Conservation (phyloP, 2,888 invertebrate species). For the Tetranychus piercei region DNA sequence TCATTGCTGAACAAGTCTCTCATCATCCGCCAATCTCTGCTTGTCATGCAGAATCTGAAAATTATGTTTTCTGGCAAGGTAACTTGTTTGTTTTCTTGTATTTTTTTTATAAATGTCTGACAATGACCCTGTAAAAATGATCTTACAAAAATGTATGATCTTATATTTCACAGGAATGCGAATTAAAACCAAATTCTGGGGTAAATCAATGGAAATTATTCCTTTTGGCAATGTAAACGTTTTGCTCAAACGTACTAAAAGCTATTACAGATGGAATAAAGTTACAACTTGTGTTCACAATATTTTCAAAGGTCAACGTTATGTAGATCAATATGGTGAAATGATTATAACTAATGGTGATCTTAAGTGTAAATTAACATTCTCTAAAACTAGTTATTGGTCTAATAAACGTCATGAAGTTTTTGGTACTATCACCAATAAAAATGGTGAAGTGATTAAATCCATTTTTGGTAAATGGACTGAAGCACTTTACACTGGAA, state of each 20-base stretch:
- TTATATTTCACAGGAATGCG: background rate
- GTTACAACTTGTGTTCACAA: slow-evolving; percentile 71
- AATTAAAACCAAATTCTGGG: slow-evolving; percentile 70
- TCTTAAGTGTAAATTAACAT: slow-evolving; percentile 33
- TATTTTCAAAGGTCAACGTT: slow-evolving; percentile 58
- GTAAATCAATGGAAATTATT: slow-evolving; percentile 73
- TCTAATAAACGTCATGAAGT: slow-evolving; percentile 54
- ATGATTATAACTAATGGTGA: slow-evolving; percentile 47
- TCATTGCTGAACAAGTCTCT: slow-evolving; percentile 61
- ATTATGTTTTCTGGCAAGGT: slow-evolving; percentile 48
- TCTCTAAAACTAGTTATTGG: slow-evolving; percentile 54
- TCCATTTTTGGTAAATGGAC: slow-evolving; percentile 62
- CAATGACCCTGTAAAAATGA: background rate
- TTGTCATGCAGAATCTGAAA: slow-evolving; percentile 47
- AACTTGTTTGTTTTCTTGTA: slow-evolving; percentile 6
- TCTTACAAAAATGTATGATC: background rate
- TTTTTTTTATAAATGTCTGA: background rate
- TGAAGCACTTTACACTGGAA: slow-evolving; percentile 55
- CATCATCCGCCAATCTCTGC: slow-evolving; percentile 69
- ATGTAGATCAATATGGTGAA: slow-evolving; percentile 72
- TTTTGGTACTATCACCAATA: slow-evolving; percentile 34
- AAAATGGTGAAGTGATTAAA: slow-evolving; percentile 41
- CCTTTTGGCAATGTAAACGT: slow-evolving; percentile 52
- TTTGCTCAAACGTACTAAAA: slow-evolving; percentile 41
- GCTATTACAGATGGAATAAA: slow-evolving; percentile 58